Evolutionary conservation across 2,888 invertebrate genomes (phyloP).

Genomic region (Timema cristinae): DNA sequence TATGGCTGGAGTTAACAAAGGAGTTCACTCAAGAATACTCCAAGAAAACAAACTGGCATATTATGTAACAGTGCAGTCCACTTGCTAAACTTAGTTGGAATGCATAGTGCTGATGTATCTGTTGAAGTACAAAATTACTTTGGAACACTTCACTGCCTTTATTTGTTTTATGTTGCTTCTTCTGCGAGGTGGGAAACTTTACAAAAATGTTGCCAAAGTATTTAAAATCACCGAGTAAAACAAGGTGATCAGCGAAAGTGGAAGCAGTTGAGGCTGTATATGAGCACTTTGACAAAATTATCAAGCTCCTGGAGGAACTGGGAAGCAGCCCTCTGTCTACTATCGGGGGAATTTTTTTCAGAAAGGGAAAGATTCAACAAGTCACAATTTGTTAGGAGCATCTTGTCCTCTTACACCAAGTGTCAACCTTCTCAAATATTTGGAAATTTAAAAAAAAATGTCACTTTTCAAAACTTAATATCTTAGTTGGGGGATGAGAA

Average conservation of each 20-base stretch:
- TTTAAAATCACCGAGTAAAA: neutral
- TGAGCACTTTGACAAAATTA: slow-evolving; percentile 1
- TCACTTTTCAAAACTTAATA: too few relatives aligned
- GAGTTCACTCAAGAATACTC: slow-evolving; percentile 1
- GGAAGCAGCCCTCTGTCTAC: neutral
- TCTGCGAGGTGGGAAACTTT: neutral
- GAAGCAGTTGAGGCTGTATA: neutral
- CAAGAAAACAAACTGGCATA: neutral
- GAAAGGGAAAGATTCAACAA: too few relatives aligned
- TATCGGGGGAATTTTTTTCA: too few relatives aligned
- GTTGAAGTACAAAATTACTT: neutral
- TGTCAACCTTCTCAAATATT: too few relatives aligned
- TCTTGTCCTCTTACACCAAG: too few relatives aligned
- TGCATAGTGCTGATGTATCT: neutral
- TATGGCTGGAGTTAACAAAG: neutral
- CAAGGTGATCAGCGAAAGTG: neutral
- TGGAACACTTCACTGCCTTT: neutral
- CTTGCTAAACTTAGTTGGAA: neutral
- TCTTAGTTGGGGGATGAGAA: too few relatives aligned
- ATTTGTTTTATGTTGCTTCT: neutral
- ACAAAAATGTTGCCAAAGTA: neutral
- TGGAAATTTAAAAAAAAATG: too few relatives aligned
- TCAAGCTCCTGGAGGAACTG: neutral
- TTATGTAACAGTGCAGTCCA: neutral
- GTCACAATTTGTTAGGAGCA: too few relatives aligned